phyloP scores from a whole-genome alignment of 2,888 invertebrate species.

The Eremobia ochroleuca region DNA sequence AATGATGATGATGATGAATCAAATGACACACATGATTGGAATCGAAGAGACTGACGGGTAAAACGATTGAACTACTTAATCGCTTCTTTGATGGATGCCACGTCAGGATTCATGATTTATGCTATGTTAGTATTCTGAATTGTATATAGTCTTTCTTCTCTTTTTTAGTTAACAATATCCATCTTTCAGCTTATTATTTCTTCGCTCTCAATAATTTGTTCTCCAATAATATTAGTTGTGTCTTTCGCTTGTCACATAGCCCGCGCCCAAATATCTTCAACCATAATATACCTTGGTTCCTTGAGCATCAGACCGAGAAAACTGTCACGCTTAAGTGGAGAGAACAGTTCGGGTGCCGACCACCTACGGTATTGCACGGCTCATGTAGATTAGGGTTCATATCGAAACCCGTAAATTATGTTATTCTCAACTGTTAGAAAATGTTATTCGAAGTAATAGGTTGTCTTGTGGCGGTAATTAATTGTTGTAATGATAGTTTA shows the following conservation, averaged over 20 bases:
- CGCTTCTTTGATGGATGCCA: too few species aligned
- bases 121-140: too few species aligned
- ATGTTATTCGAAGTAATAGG: constrained; percentile 39
- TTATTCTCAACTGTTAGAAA: constrained; percentile 23
- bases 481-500: constrained; percentile 19
- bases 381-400: constrained; percentile 26
- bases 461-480: constrained; percentile 20
- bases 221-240: too few species aligned
- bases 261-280: constrained; percentile 31
- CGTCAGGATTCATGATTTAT: too few species aligned
- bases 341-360: constrained; percentile 36
- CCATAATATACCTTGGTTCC: constrained; percentile 54
- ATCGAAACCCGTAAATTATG: constrained; percentile 32
- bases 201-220: neutral
- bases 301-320: constrained; percentile 63
- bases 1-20: too few species aligned
- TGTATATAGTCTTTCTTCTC: too few species aligned
- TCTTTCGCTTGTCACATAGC: constrained; percentile 3
- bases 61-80: too few species aligned
- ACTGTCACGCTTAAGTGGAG: constrained; percentile 62
- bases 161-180: too few species aligned
- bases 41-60: too few species aligned
- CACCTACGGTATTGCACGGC: constrained; percentile 40
- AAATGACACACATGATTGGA: too few species aligned
- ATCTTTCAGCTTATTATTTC: too few species aligned